phyloP scores from a whole-genome alignment of 1,140 invertebrate species.

The Yoshiicerus persimilis region DNA sequence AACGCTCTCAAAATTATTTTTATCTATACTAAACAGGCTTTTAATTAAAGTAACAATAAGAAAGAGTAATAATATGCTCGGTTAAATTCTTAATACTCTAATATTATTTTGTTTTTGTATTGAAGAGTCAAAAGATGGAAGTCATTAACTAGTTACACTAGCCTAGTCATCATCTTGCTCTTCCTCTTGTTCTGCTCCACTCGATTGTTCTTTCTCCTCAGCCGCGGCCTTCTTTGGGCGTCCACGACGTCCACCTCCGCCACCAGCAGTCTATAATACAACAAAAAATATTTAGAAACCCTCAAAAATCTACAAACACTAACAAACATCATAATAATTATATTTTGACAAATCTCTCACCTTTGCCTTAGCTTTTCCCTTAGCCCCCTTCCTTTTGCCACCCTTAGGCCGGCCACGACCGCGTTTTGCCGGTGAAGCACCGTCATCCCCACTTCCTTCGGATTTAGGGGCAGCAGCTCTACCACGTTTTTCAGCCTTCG shows the following conservation, averaged over 20 bases:
- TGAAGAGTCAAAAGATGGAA: not conserved
- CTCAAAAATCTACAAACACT: not conserved
- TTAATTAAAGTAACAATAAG: not conserved
- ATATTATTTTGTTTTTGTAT: not conserved
- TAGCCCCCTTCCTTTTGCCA: conserved; percentile 25
- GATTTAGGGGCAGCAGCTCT: not conserved
- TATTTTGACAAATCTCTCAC: not conserved
- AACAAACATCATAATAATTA: not conserved
- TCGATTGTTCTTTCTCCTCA: conserved; percentile 42
- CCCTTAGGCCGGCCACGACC: conserved; percentile 42
- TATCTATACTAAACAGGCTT: not conserved
- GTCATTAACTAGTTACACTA: not conserved
- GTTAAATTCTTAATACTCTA: not conserved
- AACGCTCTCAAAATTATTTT: not conserved
- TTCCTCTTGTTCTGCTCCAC: conserved; percentile 32
- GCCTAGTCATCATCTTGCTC: conserved; percentile 17
- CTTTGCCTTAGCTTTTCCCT: conserved; percentile 34
- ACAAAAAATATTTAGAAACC: not conserved
- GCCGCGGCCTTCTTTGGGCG: conserved; percentile 32
- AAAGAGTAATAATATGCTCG: not conserved
- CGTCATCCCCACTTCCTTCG: not conserved
- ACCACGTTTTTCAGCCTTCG: conserved; percentile 37
- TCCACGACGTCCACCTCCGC: conserved; percentile 30
- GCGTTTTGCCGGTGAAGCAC: conserved; percentile 30
- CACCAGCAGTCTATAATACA: not conserved